Base-by-base conservation (phyloP, 92 coral and sea anemone genomes). In the Nematostella vectensis region DNA sequence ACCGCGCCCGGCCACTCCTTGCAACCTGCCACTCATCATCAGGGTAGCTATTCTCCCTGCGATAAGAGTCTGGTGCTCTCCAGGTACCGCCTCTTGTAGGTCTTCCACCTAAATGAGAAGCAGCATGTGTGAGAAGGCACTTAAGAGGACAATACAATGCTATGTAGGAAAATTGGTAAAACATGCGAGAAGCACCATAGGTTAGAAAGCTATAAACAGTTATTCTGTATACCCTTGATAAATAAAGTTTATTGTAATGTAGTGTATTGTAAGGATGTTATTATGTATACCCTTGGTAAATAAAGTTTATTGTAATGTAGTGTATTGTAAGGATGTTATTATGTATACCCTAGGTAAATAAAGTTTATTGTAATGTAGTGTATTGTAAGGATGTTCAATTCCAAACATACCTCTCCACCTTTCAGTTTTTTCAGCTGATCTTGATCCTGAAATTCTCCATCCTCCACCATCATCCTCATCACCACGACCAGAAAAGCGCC, bases 21-120 rank as follows among this genome's bases (percentile, higher is more conserved):
- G 88, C 84, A 29, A 73, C 80, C 49, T 85, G 95, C 95, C 95
- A 85, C 47, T 85, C 95, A 0, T 85, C 95, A 2, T 85, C 95
- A 22, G 58, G 70, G 50, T 44, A 70, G 44, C 72, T 65, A 61
- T 74, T 64, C 65, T 81, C 82, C 47, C 77, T 69, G 40, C 72
- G 61, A 47, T 59, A 80, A 15, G 78, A 52, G 50, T 85, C 95
- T 6, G 83, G 47, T 26, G 59, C 74, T 12, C 74, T 69, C 95
- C 95, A 85, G 17, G 83, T 54, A 9, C 74, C 71, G 29, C 96
- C 65, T 25, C 94, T 93, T 54, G 85, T 61, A 44, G 82, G 30
- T 15, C 71, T 62, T 1, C 88, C 83, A 45, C 74, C 76, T 70
- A 0, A 50, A 36, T 15, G 49, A 15, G 40, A 6, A 29, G 6